Evolutionary conservation across 2,888 invertebrate genomes (phyloP), one percentile per base, ranked within the genome.

Genomic region (Sepioteuthis lessoniana): DNA sequence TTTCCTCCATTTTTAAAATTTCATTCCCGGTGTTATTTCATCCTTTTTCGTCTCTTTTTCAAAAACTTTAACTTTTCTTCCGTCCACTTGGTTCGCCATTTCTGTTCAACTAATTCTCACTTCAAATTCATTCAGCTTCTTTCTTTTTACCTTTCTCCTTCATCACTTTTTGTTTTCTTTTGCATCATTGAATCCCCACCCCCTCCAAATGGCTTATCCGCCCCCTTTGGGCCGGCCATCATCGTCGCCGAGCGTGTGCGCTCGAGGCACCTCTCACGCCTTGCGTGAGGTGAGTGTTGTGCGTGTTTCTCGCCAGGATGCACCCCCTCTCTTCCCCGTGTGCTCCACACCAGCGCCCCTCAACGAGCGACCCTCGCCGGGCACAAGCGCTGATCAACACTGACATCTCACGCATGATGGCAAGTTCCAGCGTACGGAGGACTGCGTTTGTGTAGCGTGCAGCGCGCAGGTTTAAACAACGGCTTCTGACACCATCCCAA

Each of bases 291-390:
- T 76, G n/a, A 76, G 76, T 8, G 76, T 35, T 76, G 76, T 76
- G 76, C 76, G 76, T 76, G 76, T 76, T 76, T 76, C n/a, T 76
- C 76, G 76, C 76, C 76, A n/a, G 76, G n/a, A 76, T 76, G 76
- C 76, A 76, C n/a, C 76, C 10, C 76, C 76, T 76, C 76, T n/a
- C 76, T 76, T 76, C 7, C 13, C 76, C n/a, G 13, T n/a, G 35
- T n/a, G n/a, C 76, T n/a, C 76, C n/a, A 76, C 76, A 76, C n/a
- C n/a, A 35, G 10, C 76, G 16, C 76, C 76, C n/a, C n/a, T 10
- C n/a, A 76, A 76, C n/a, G 76, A 76, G 76, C 76, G 76, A 76
- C n/a, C n/a, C 76, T 76, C 76, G 76, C 76, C 76, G 76, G 76
- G 76, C 76, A 76, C 76, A n/a, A 76, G 76, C 76, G n/a, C 76